Evolutionary conservation across 2,888 invertebrate genomes (phyloP), one percentile per base, ranked within the genome.

Genomic region (Cheiracanthium punctorium): DNA sequence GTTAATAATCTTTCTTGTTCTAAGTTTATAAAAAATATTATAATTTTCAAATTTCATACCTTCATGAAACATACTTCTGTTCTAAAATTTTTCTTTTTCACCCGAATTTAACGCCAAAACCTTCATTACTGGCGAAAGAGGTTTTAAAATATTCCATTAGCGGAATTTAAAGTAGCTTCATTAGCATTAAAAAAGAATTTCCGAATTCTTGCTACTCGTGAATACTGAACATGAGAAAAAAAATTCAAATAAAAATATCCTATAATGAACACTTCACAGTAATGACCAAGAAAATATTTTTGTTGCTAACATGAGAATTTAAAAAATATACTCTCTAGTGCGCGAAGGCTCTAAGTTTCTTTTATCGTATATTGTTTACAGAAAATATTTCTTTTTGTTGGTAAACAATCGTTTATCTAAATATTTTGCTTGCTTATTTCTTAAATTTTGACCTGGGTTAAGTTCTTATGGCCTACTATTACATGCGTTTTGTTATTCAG

Each of bases 151-250:
- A 58, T 58, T 58, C 58, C 58, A 58, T 58, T 58, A 58, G 24
- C 1, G 58, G 58, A 58, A 58, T 58, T 58, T 58, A 58, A 58
- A 58, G 58, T 58, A 58, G 58, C 58, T 58, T 58, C 58, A 58
- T 58, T 58, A 58, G 58, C 58, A 58, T 58, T 58, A 58, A 58
- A 58, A 58, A 58, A 58, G 24, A 17, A 24, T 58, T 58, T 58
- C 24, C 24, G 58, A 58, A 58, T 24, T 24, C 58, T 24, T 24
- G 20, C 5, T 5, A 24, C 24, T 24, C 20, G 24, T 24, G 58
- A 58, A 58, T 58, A 1, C 58, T 1, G 24, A 58, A 58, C 24
- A 58, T 24, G 2, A 24, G 24, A 58, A 12, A 24, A 58, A 58
- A 24, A 17, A 24, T 7, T 1, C 1, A 24, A 58, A 58, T 20